Percentiles rank a stretch among this genome's conserved stretches.
Evolutionary conservation across 2,113 vertebrate species (phyloP).

Genomic region (Willisornis vidua): DNA sequence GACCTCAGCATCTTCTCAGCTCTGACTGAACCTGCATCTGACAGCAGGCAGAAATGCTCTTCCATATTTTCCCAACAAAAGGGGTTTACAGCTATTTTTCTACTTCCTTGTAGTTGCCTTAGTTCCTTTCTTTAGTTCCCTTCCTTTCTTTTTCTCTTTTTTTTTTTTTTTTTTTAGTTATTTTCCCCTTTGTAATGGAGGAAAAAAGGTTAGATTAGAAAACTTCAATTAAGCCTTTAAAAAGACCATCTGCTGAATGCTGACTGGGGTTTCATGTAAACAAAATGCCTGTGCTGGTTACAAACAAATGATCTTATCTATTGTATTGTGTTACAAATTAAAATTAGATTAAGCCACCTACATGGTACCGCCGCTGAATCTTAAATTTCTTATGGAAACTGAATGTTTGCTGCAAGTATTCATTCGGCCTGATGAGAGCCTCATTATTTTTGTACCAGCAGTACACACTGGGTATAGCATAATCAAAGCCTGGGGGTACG

Average conservation of each 20-base stretch:
- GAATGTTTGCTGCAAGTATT: slow-evolving; percentile 87
- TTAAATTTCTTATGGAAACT: slow-evolving; percentile 91
- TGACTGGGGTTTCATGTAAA: slow-evolving; percentile 87
- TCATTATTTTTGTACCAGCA: slow-evolving; percentile 93
- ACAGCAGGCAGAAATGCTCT: not conserved
- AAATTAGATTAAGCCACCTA: slow-evolving; percentile 79
- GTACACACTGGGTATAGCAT: slow-evolving; percentile 91
- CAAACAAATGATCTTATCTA: slow-evolving; percentile 77
- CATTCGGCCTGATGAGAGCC: slow-evolving; percentile 90
- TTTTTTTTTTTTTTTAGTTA: not conserved
- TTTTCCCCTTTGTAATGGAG: slow-evolving; percentile 42
- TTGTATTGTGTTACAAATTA: slow-evolving; percentile 87
- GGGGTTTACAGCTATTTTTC: slow-evolving; percentile 20
- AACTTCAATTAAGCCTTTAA: slow-evolving; percentile 76
- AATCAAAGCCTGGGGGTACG: slow-evolving; percentile 99
- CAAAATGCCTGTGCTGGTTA: slow-evolving; percentile 80
- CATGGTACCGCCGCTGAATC: slow-evolving; percentile 81
- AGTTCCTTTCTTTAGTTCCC: not conserved
- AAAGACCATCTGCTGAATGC: slow-evolving; percentile 77
- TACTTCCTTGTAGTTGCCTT: not conserved
- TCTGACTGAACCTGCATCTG: not conserved
- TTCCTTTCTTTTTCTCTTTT: not conserved
- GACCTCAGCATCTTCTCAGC: not conserved
- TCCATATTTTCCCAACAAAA: not conserved
- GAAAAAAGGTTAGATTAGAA: slow-evolving; percentile 69